phyloP scores from a whole-genome alignment of 1,140 invertebrate species.

The Meloidogyne floridensis region DNA sequence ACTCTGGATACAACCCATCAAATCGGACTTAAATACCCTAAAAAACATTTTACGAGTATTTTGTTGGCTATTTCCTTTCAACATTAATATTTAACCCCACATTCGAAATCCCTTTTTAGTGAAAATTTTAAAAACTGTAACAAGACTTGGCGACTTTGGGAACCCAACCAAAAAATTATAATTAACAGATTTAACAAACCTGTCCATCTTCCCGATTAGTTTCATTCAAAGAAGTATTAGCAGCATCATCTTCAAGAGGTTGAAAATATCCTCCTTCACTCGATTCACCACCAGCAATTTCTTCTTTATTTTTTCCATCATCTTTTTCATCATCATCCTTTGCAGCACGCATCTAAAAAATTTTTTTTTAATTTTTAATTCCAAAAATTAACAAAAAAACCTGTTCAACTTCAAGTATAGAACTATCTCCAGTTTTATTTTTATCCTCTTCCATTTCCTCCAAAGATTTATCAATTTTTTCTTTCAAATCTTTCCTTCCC shows the following conservation, averaged over 20 bases:
- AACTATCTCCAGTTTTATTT: not conserved
- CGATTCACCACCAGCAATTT: not conserved
- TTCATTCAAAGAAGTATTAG: not conserved
- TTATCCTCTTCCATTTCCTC: not conserved
- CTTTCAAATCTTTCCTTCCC: not conserved
- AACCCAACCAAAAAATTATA: too few relatives aligned
- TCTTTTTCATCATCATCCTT: constrained; percentile 2
- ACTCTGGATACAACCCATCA: too few relatives aligned
- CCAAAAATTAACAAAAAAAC: not conserved
- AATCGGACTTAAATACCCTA: too few relatives aligned
- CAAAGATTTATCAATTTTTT: not conserved
- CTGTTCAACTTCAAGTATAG: not conserved
- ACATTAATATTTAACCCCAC: too few relatives aligned
- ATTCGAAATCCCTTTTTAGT: too few relatives aligned
- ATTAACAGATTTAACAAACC: not conserved
- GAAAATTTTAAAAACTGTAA: too few relatives aligned
- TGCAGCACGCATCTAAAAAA: not conserved
- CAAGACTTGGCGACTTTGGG: too few relatives aligned
- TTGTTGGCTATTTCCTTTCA: too few relatives aligned
- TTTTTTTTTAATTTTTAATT: not conserved
- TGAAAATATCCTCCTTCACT: not conserved
- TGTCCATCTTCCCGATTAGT: not conserved
- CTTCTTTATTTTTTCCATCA: not conserved
- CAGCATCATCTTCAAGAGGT: not conserved
- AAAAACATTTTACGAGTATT: too few relatives aligned